Evolutionary conservation across 2,888 invertebrate species (phyloP), one percentile per base, ranked within the genome.

Genomic region (Agrochola macilenta): DNA sequence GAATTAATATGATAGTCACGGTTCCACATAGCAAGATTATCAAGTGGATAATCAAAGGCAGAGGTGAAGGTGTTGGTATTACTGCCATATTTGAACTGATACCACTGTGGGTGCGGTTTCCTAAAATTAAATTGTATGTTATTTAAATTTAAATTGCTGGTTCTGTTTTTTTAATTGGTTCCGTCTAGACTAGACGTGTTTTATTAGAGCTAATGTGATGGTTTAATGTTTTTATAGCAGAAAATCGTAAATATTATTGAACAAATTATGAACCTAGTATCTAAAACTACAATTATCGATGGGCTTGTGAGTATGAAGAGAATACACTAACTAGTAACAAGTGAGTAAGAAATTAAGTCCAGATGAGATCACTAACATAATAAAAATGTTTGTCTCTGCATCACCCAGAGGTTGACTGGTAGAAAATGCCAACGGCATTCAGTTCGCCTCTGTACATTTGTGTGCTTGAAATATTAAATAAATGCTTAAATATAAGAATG

Each of bases 61-160:
- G 35, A 83, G 88, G 88, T 89, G 84, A 91, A 91, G 89, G 90
- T 83, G 61, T 71, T 61, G 65, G 69, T 57, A 35, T 57, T 71
- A 66, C 30, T 30, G 30, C 35, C 65, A 72, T 80, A 84, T 80
- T 83, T 68, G 60, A 58, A 26, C 9, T 46, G 63, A 74, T 61
- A 69, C 17, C 68, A 69, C 5, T 9, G 35, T 76, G 64, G 74
- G 81, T 75, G 76, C 30, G 60, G 76, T 74, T 69, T 52, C 54
- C 12, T 72, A 76, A 68, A 81, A 76, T 79, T 81, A 69, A 76
- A 68, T 57, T 35, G 5, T 58, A 20, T 30, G 35, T 66, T 60
- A 69, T 79, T 76, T 64, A 60, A 52, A 64, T 69, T 69, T 66
- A 74, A 83, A 77, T 83, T 46, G 39, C 58, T 74, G 58, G 70